These are phyloP conservation scores for Drosophila equinoxialis DNA, from an alignment of 1,140 invertebrate genomes.

Conservation along the genomic window DNA sequence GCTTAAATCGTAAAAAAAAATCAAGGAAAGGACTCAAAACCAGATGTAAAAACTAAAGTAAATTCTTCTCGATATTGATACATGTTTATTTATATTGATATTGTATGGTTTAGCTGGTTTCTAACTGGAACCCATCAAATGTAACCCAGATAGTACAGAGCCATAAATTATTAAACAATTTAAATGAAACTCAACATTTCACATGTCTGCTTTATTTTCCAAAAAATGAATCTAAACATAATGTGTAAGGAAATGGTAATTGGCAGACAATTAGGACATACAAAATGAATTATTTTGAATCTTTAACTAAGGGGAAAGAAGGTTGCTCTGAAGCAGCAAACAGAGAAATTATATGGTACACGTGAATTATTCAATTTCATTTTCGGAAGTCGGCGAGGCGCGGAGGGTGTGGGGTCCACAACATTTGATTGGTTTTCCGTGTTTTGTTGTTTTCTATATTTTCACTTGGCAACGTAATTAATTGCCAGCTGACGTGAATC, in stretches of 20 bases:
- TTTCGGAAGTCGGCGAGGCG: neutral
- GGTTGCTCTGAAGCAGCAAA: neutral
- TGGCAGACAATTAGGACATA: neutral
- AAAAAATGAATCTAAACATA: neutral
- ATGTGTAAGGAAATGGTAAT: neutral
- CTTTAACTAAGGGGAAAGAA: neutral
- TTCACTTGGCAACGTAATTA: conserved; percentile 53
- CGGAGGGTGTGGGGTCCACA: too few relatives aligned
- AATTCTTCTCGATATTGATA: too few relatives aligned
- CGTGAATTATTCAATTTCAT: neutral
- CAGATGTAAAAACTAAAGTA: too few relatives aligned
- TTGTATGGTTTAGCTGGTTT: too few relatives aligned
- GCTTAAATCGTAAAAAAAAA: too few relatives aligned
- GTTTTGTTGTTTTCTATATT: conserved; percentile 11
- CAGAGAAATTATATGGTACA: neutral
- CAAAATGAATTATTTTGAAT: neutral
- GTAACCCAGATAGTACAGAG: too few relatives aligned
- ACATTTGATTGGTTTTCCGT: conserved; percentile 5
- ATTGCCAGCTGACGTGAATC: conserved; percentile 61
- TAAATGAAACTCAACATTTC: neutral
- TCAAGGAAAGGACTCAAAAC: too few relatives aligned
- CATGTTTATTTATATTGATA: too few relatives aligned
- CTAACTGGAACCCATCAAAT: too few relatives aligned
- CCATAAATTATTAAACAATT: neutral
- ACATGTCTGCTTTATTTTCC: neutral